Evolutionary conservation across 92 coral and sea anemone genomes (phyloP), one percentile per base, ranked within the genome.

Genomic region (Umimayanthus chanpuru): DNA sequence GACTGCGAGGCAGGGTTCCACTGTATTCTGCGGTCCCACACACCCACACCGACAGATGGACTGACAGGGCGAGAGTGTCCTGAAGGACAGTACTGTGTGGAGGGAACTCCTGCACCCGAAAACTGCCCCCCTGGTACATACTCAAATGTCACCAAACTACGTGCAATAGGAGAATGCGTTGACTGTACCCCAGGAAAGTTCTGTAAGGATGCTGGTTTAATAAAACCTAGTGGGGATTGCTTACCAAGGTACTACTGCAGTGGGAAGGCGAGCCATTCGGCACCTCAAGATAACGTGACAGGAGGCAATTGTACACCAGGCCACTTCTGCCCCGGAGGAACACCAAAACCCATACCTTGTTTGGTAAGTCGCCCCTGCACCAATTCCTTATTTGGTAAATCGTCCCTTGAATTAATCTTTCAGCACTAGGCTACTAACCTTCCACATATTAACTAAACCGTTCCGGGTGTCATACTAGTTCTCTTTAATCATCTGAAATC

Each of bases 261-360:
- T 0, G 99, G 98, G 50, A 85, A 94, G 68, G 96, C 99, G 12
- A 86, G 85, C 20, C 95, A 94, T 29, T 97, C 98, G 6, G 96
- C 95, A 21, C 99, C 99, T 41, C 94, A 91, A 77, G 98, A 97
- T 82, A 93, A 93, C 9, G 0, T 83, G 15, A 93, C 99, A 67
- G 99, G 99, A 29, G 99, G 99, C 44, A 93, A 92, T 87, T 97
- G 99, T 71, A 97, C 98, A 61, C 96, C 98, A 18, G 99, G 99
- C 43, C 98, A 97, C 85, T 97, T 89, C 74, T 97, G 99, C 85
- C 98, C 99, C 26, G 93, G 93, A 72, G 90, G 91, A 44, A 95
- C 99, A 85, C 95, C 98, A 2, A 70, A 92, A 67, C 99, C 99
- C 39, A 90, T 95, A 9, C 99, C 99, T 2, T 97, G 99, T 92